Base-by-base conservation (phyloP, 2,888 invertebrate species). In the Lasioglossum pauxillum region DNA sequence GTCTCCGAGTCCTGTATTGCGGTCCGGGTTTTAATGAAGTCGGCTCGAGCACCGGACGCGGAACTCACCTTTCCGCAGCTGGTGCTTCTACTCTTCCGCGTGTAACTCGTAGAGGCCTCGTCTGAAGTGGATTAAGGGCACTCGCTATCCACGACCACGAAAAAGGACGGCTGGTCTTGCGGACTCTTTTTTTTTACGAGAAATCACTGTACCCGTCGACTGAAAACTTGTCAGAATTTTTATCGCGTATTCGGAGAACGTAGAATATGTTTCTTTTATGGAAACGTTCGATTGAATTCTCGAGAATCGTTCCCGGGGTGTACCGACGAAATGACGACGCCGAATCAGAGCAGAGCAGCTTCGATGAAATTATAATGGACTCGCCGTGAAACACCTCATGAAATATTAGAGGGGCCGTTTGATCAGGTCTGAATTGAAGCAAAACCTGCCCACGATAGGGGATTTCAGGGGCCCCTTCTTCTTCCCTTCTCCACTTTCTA, bases 391-490 rank as follows among this genome's bases (percentile, higher is more conserved):
- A 31, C 16, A 46, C 10, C 14, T 41, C 41, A 35, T 60, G 49
- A 53, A 78, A 78, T 74, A 75, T 82, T 69, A 83, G 84, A 27
- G 44, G 35, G 44, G 35, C 53, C 69, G 35, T 80, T 85, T 75
- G 75, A 16, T 19, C n/a, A 23, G 23, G 76, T 14, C 12, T 14
- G 0, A 14, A 44, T 44, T 14, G 12, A 44, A 14, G 14, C 44
- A 14, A 44, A 14, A 44, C 14, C 12, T 14, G 14, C 44, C 4
- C 14, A 14, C 41, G 3, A 12, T 12, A 44, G 41, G 41, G 44
- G 14, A 44, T 44, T 44, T 44, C 0, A 44, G 44, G 12, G 44
- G 44, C 14, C 12, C 44, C 44, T 44, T 41, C 5, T 19, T 49
- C 19, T 49, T 49, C 4, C 14, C 44, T 44, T 14, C 46, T 74